Conservation (phyloP, 53 echinoderm and acorn worm genomes). For the Actinopyga echinites region DNA sequence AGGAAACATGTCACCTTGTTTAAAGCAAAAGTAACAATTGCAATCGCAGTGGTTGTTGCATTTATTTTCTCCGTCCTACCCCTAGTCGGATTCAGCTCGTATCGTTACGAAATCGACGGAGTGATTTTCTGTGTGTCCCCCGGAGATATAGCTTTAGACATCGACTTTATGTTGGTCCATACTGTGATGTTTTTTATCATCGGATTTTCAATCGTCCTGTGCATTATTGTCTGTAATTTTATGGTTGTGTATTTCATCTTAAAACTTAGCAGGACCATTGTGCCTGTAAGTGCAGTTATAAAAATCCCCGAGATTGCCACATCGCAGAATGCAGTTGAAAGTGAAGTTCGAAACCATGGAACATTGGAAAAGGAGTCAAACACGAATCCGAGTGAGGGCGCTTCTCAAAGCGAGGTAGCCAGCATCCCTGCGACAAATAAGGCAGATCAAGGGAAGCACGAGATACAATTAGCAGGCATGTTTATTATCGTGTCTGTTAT, state of each 20-base stretch:
- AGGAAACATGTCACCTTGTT: constrained; percentile 55
- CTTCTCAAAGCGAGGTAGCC: no score
- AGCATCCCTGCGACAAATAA: no score
- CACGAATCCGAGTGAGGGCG: no score
- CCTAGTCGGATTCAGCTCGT: constrained; percentile 61
- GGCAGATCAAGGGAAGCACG: not conserved
- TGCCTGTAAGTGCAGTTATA: no score
- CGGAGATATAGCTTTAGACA: constrained; percentile 45
- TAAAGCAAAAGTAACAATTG: constrained; percentile 52
- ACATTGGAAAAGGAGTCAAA: no score
- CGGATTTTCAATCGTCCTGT: constrained; percentile 51
- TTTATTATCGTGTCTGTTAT: constrained; percentile 60
- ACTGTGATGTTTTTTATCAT: constrained; percentile 54
- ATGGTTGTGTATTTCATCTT: constrained; percentile 52
- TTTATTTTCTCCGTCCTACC: constrained; percentile 39
- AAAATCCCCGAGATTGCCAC: no score
- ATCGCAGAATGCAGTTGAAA: no score
- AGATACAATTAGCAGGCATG: constrained; percentile 52
- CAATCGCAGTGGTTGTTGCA: constrained; percentile 26
- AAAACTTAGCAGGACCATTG: not conserved
- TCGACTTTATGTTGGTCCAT: constrained; percentile 43
- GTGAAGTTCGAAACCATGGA: no score
- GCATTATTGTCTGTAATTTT: constrained; percentile 55
- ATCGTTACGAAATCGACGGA: not conserved
- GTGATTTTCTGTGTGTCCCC: constrained; percentile 57